These are phyloP conservation scores for Carassius carassius DNA, from an alignment of 2,113 vertebrate species.

Conservation along the genomic window DNA sequence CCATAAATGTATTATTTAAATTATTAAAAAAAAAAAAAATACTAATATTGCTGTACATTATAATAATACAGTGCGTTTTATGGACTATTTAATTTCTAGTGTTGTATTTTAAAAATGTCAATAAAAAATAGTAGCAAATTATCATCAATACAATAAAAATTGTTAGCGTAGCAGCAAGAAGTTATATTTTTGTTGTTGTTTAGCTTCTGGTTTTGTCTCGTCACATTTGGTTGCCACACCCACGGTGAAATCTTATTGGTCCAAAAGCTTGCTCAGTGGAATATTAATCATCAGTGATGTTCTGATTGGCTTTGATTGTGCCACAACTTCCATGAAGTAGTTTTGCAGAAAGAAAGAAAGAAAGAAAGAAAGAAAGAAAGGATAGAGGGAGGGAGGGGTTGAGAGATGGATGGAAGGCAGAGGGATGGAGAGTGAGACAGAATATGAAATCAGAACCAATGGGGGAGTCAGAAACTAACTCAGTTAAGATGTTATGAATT, in stretches of 20 bases:
- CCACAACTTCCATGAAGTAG: neutral
- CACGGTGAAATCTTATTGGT: slow-evolving; percentile 8
- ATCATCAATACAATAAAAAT: too few species aligned
- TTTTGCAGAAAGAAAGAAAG: neutral
- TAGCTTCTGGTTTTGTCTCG: neutral
- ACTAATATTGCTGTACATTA: neutral
- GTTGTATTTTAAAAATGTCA: neutral
- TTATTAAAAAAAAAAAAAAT: neutral
- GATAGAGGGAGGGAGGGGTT: too few species aligned
- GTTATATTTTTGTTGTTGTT: neutral
- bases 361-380: neutral
- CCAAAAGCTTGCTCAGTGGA: neutral
- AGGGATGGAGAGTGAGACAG: neutral
- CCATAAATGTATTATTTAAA: neutral
- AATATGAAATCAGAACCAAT: slow-evolving; percentile 8
- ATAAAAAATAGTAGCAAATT: neutral
- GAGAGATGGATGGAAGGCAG: too few species aligned
- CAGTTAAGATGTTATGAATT: slow-evolving; percentile 28
- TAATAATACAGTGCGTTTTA: neutral
- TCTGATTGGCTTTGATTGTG: neutral
- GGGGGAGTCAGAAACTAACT: neutral
- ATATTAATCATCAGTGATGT: neutral
- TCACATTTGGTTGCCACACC: neutral
- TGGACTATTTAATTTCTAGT: neutral
- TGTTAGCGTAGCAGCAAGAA: neutral